Evolutionary conservation across 1,140 invertebrate genomes (phyloP), one percentile per base, ranked within the genome.

Genomic region (Portunus trituberculatus): DNA sequence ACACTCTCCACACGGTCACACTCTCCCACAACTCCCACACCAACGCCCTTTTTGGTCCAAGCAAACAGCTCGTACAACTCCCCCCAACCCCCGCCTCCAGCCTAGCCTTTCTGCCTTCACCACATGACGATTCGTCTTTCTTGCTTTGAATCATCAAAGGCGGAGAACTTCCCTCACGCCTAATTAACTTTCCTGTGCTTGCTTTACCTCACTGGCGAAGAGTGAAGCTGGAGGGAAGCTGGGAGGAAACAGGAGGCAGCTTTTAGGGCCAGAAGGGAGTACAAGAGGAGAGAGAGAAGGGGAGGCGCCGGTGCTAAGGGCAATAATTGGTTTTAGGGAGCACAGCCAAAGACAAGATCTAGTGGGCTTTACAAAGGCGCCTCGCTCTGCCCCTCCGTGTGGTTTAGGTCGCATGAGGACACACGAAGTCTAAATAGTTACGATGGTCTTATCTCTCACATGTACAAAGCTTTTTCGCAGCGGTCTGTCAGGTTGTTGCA

Each of bases 251-350:
- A 59, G 16, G 28, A 32, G 90, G n/a, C 4, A 32, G 90, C 32
- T 16, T 28, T 28, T 12, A 76, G 90, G 52, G 28, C 12, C 10
- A 29, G 28, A 28, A 39, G 90, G 28, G 29, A 91, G 52, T 29
- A 48, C 14, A 32, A 52, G 52, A 0, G 7, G 52, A 76, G 89
- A 45, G 16, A 84, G 45, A 16, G 76, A 84, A 28, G 14, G 32
- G 76, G 25, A 67, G 29, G 91, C 12, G 12, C 52, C 14, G 67
- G 67, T 82, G 48, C 93, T 48, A 25, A 90, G 93, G 87, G 59
- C 52, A 94, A 83, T 90, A 94, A 90, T 94, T 90, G 87, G 93
- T 67, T 90, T 90, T 94, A 8, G 93, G 59, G 52, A 90, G 93
- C 87, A 32, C 46, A 87, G 48, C 52, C 59, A 4, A 16, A 94